phyloP scores from a whole-genome alignment of 2,113 vertebrate genomes.

The Noctilio leporinus region DNA sequence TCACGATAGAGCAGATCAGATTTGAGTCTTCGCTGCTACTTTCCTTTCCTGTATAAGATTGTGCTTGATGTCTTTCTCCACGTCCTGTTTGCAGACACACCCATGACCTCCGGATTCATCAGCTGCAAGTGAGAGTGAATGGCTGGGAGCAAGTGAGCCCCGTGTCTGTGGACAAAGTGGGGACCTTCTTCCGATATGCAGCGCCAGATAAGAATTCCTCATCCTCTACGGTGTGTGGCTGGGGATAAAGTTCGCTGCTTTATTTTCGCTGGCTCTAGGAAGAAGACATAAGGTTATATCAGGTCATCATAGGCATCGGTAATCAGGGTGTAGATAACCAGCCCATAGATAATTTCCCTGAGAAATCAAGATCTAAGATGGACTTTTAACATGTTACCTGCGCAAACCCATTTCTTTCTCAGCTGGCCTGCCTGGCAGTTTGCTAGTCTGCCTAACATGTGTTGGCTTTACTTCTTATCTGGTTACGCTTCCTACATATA shows the following conservation, averaged over 20 bases:
- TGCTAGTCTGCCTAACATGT: background rate
- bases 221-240: conserved; percentile 88
- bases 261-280: background rate
- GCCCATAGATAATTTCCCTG: background rate
- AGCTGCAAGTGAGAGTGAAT: conserved; percentile 93
- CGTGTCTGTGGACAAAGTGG: conserved; percentile 97
- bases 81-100: conserved; percentile 85
- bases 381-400: background rate
- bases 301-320: background rate
- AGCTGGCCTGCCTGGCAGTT: background rate
- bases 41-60: background rate
- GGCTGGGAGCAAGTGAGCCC: conserved; percentile 98
- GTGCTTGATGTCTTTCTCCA: background rate
- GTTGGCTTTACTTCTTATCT: background rate
- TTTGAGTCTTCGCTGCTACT: background rate
- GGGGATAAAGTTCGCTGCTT: no score
- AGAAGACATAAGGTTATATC: background rate
- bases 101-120: conserved; percentile 95
- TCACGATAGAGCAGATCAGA: background rate
- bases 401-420: background rate
- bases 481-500: background rate
- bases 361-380: background rate
- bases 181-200: conserved; percentile 96
- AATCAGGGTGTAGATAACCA: background rate
- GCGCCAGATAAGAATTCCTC: conserved; percentile 93